These are phyloP conservation scores for Euspilapteryx auroguttella DNA, from an alignment of 2,888 invertebrate species.

Conservation along the genomic window DNA sequence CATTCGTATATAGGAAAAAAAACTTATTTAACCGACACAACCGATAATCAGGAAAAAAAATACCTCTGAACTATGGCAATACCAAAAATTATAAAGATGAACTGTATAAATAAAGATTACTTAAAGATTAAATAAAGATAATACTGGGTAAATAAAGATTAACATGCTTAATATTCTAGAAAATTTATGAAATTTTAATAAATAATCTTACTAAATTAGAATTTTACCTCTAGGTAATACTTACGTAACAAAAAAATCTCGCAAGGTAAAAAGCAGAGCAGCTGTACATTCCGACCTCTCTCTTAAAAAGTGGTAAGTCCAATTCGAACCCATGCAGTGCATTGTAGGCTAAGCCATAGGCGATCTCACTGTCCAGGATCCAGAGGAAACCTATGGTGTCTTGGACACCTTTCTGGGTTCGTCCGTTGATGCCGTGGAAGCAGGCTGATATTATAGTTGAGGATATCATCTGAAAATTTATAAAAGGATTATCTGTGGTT, in stretches of 20 bases:
- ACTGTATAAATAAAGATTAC: no score
- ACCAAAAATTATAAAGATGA: no score
- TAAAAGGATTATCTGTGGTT: neutral
- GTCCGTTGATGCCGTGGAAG: constrained; percentile 36
- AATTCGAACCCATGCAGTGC: constrained; percentile 39
- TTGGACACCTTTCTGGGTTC: constrained; percentile 46
- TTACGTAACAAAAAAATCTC: constrained; percentile 30
- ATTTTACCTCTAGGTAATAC: no score
- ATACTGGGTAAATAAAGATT: no score
- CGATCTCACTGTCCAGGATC: constrained; percentile 48
- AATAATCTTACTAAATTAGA: no score
- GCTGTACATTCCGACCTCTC: constrained; percentile 42
- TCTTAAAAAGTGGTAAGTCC: constrained; percentile 36
- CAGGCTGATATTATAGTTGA: constrained; percentile 36
- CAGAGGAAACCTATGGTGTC: constrained; percentile 48
- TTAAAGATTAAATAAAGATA: no score
- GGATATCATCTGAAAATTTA: constrained; percentile 27
- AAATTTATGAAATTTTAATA: no score
- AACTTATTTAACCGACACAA: no score
- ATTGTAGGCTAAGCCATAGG: constrained; percentile 43
- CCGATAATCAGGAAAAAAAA: no score
- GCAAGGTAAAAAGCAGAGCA: constrained; percentile 42
- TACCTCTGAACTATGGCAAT: no score
- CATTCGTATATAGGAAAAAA: no score
- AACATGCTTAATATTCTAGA: no score